Conservation (phyloP, 2,797 vertebrate species). For the Poeciliopsis paucimaculata region DNA sequence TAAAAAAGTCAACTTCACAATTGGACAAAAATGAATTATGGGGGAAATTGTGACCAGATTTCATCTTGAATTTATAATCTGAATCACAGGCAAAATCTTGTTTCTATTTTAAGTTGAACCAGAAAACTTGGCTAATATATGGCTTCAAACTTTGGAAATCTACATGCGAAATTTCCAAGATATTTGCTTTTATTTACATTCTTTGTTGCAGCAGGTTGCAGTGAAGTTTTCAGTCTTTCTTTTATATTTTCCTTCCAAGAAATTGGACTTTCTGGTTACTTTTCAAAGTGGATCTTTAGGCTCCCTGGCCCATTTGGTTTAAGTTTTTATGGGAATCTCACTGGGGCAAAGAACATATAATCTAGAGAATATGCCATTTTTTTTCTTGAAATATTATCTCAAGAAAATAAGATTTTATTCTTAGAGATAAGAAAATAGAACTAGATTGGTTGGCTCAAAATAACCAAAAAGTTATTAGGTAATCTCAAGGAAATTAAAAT, state of each 20-base stretch:
- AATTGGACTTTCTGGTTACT: not conserved
- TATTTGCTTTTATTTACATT: not conserved
- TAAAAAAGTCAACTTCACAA: not conserved
- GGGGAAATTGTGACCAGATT: not conserved
- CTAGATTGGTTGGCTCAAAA: not conserved
- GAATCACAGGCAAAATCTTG: not conserved
- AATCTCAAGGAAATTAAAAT: not conserved
- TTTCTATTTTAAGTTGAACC: not conserved
- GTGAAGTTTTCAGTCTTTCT: not conserved
- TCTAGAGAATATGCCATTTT: not conserved
- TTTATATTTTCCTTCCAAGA: not conserved
- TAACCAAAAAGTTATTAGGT: not conserved
- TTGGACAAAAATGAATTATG: not conserved
- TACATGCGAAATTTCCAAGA: not conserved
- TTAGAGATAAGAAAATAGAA: not conserved
- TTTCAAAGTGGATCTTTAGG: not conserved
- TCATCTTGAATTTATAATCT: not conserved
- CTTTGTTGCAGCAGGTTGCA: not conserved
- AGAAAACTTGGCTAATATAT: not conserved
- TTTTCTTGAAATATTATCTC: not conserved
- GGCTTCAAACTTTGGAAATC: not conserved
- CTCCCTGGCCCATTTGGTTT: not conserved
- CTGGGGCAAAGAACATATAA: not conserved
- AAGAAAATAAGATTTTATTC: not conserved
- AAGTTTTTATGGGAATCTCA: not conserved